Evolutionary conservation across 2,113 vertebrate genomes (phyloP).

Genomic region (Baryphthengus martii): DNA sequence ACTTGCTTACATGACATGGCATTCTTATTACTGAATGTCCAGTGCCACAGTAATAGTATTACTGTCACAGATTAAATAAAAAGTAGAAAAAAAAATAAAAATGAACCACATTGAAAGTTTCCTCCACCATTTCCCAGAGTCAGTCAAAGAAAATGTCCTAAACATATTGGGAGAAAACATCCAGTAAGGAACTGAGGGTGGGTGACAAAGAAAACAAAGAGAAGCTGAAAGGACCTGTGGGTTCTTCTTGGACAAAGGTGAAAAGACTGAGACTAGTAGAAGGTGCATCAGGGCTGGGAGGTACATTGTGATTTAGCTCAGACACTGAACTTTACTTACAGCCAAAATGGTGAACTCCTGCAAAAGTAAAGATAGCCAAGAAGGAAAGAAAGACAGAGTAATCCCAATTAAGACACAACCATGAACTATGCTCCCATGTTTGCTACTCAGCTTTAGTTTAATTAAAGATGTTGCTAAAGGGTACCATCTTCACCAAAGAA

Average conservation of each 20-base stretch:
- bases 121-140: constrained; percentile 64
- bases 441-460: background rate
- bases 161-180: constrained; percentile 57
- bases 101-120: constrained; percentile 36
- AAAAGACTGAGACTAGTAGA: constrained; percentile 70
- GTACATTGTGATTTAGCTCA: constrained; percentile 66
- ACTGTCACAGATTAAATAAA: constrained; percentile 62
- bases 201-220: constrained; percentile 70
- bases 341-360: constrained; percentile 92
- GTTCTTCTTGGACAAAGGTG: constrained; percentile 68
- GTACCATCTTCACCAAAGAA: background rate
- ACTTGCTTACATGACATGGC: constrained; percentile 71
- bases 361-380: constrained; percentile 86
- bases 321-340: constrained; percentile 89
- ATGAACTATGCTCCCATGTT: background rate
- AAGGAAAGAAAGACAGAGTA: constrained; percentile 83
- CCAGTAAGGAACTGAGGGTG: constrained; percentile 63
- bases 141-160: constrained; percentile 59
- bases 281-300: constrained; percentile 70
- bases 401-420: constrained; percentile 64
- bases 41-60: constrained; percentile 68
- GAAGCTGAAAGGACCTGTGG: constrained; percentile 65
- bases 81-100: background rate
- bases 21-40: constrained; percentile 72
- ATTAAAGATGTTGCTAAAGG: background rate